Evolutionary conservation across 2,113 vertebrate species (phyloP).

Genomic region (Puma concolor): DNA sequence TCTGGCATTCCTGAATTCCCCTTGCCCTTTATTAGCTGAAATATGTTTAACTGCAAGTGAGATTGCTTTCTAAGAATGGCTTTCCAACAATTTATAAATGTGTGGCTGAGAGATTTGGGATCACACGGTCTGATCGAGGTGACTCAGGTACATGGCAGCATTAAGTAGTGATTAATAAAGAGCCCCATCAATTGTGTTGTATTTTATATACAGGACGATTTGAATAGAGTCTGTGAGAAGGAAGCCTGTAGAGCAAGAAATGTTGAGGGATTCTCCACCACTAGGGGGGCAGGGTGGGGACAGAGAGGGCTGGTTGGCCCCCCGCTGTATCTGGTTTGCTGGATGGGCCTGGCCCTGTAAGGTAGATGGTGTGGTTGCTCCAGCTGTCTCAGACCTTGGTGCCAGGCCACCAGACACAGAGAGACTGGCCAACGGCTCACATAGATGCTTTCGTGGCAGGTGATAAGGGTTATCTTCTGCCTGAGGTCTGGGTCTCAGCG

Average conservation of each 20-base stretch:
- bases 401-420: background rate
- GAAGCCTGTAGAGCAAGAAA: background rate
- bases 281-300: too few relatives aligned
- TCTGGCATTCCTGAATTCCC: background rate
- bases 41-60: background rate
- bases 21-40: background rate
- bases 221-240: background rate
- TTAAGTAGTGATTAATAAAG: background rate
- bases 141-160: too few relatives aligned
- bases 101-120: background rate
- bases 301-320: fast-evolving
- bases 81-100: background rate
- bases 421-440: background rate
- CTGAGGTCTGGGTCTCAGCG: background rate
- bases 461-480: background rate
- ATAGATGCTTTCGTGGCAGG: background rate
- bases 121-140: background rate
- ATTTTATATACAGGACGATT: background rate
- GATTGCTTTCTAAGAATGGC: background rate
- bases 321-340: background rate
- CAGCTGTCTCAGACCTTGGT: background rate
- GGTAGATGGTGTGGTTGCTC: background rate
- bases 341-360: fast-evolving
- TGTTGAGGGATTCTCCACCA: fast-evolving
- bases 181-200: background rate